Conservation (phyloP, 2,888 invertebrate genomes). For the Electrophaes corylata region DNA sequence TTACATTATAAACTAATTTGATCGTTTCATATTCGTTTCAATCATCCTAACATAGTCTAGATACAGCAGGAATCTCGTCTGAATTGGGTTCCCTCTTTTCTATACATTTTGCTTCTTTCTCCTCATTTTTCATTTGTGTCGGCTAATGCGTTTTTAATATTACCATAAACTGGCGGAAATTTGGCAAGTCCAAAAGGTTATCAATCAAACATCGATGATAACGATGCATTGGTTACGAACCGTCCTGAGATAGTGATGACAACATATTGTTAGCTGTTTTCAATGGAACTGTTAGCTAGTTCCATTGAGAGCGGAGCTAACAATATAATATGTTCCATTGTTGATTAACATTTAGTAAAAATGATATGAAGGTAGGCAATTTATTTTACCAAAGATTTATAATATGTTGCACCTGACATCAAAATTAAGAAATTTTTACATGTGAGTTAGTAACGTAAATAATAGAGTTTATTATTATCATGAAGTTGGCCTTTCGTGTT, state of each 20-base stretch:
- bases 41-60: too few relatives aligned
- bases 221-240: slow-evolving; percentile 16
- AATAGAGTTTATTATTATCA: slow-evolving; percentile 1
- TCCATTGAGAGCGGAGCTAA: too few relatives aligned
- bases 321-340: too few relatives aligned
- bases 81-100: slow-evolving; percentile 29
- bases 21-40: too few relatives aligned
- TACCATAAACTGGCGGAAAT: slow-evolving; percentile 33
- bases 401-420: too few relatives aligned
- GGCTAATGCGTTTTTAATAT: slow-evolving; percentile 44
- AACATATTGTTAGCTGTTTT: slow-evolving; percentile 10
- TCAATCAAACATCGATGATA: slow-evolving; percentile 44
- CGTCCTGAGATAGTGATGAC: slow-evolving; percentile 9
- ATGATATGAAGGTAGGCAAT: too few relatives aligned
- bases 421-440: too few relatives aligned
- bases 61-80: slow-evolving; percentile 23
- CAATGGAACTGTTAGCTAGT: background rate
- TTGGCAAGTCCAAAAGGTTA: slow-evolving; percentile 34
- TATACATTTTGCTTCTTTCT: background rate
- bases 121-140: slow-evolving; percentile 28
- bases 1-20: too few relatives aligned
- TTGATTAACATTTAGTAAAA: background rate
- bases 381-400: too few relatives aligned
- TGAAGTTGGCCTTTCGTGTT: slow-evolving; percentile 5
- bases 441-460: slow-evolving; percentile 2